Evolutionary conservation across 2,797 vertebrate genomes (phyloP), one percentile per base, ranked within the genome.

Genomic region (Loris lydekkerianus): DNA sequence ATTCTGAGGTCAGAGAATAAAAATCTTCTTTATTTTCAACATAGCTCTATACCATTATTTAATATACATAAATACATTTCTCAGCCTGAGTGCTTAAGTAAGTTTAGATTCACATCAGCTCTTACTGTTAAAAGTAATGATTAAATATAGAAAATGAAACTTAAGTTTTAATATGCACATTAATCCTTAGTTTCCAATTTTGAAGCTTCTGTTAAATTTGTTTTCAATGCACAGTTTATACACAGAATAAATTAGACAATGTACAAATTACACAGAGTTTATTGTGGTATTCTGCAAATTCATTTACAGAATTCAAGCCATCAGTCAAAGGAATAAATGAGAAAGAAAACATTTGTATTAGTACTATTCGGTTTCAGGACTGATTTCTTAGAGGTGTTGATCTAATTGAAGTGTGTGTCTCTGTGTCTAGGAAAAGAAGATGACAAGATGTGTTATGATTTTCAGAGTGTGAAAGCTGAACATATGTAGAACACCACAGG

Each of bases 201-300:
- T 96, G 92, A 96, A 18, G 80, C 0, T 21, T 65, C 70, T 96
- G 31, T 91, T 96, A 93, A 93, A 97, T 65, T 61, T 70, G 14
- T 90, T 89, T 73, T 89, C 46, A 43, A 15, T 53, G 4, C 86
- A 72, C 13, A 92, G 23, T 56, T 92, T 92, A 73, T 49, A 80
- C 7, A 53, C 4, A 91, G 56, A 49, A 69, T 92, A 72, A 92
- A 53, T 53, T 53, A 15, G 14, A 53, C 46, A 43, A 15, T 46
- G 4, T 88, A 69, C 10, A 92, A 27, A 49, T 92, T 92, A 73
- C 37, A 60, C 3, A 91, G 56, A 49, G 2, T 75, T 91, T 94
- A 8, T 77, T 87, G 56, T 58, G 92, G 31, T n/a, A 25, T 65
- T 86, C 76, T 96, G 10, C 15, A 97, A 49, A 87, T 34, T 75